Conservation (phyloP, 2,888 invertebrate genomes). For the Tenthredo notha region DNA sequence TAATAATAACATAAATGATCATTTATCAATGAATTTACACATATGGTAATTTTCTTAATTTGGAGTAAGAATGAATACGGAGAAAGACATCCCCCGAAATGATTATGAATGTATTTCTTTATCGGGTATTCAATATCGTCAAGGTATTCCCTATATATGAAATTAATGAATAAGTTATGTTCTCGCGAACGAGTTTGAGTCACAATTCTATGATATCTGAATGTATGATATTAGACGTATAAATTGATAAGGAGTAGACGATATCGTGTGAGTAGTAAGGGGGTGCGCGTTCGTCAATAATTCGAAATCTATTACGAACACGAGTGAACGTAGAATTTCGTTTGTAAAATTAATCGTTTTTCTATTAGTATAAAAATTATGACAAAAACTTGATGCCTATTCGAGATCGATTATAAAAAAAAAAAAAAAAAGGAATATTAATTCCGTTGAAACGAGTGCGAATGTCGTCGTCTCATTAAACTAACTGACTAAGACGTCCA, state of each 20-base stretch:
- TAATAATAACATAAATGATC: neutral
- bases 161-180: neutral
- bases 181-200: neutral
- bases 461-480: slow-evolving; percentile 4
- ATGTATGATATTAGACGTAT: neutral
- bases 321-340: neutral
- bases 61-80: neutral
- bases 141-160: neutral
- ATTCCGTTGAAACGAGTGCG: neutral
- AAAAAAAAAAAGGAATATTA: neutral
- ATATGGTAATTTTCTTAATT: neutral
- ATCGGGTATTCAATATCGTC: neutral
- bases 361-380: neutral
- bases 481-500: neutral
- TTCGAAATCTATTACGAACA: neutral
- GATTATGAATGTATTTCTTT: neutral
- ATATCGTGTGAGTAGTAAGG: neutral
- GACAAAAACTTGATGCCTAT: neutral
- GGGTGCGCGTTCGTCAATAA: neutral
- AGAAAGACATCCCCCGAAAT: neutral
- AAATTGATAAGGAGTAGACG: neutral
- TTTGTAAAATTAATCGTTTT: neutral
- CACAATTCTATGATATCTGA: neutral
- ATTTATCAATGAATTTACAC: neutral
- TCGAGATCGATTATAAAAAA: neutral